Percentiles rank a stretch among this genome's conserved stretches.
Evolutionary conservation across 2,888 invertebrate species (phyloP).

Genomic region (Aromia moschata): DNA sequence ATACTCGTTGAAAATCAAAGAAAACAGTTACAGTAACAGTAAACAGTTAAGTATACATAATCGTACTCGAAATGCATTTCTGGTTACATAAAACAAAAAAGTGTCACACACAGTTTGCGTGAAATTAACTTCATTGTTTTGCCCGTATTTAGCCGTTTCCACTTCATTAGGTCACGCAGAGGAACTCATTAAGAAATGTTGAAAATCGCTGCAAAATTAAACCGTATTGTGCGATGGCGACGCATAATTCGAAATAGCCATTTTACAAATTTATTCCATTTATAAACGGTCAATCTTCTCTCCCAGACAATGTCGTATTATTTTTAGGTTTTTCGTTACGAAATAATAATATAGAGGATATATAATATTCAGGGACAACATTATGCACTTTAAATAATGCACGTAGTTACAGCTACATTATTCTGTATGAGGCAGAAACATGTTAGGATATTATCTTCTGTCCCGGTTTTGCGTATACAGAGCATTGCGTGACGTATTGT

Average conservation of each 20-base stretch:
- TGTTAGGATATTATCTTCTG: background rate
- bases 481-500: no score
- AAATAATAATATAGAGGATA: slow-evolving; percentile 14
- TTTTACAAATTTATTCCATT: background rate
- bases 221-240: background rate
- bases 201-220: background rate
- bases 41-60: background rate
- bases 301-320: no score
- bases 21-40: no score
- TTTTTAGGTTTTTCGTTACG: background rate
- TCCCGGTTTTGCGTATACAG: slow-evolving; percentile 2
- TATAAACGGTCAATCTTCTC: background rate
- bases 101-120: background rate
- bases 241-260: background rate
- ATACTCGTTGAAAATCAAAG: no score
- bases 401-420: slow-evolving; percentile 4
- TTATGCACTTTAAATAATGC: slow-evolving; percentile 19
- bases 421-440: slow-evolving; percentile 4
- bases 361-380: slow-evolving; percentile 13
- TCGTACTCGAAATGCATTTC: background rate
- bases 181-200: background rate
- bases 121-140: background rate
- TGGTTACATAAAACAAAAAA: background rate
- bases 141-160: background rate
- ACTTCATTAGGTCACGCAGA: background rate